A percentile compares a stretch with the other conserved stretches of the same genome.
Conservation (phyloP, 1,140 invertebrate genomes). For the Aricia agestis region DNA sequence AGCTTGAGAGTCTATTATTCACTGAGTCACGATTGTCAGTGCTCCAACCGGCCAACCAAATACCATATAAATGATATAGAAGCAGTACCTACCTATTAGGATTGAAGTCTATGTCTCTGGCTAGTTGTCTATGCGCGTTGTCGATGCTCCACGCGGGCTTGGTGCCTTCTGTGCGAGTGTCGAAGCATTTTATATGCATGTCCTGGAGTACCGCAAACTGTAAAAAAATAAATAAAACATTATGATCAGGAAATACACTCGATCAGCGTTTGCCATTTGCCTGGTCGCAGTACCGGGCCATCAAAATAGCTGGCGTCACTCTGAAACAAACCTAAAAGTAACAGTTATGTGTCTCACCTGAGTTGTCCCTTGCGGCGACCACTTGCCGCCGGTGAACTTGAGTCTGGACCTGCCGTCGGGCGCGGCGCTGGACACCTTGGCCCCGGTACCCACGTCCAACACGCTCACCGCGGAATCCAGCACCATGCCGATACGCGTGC, state of each 20-base stretch:
- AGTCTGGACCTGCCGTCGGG: conserved; percentile 83
- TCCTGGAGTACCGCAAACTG: conserved; percentile 89
- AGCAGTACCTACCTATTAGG: conserved; percentile 83
- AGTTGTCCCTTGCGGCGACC: conserved; percentile 94
- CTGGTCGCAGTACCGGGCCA: too few species aligned
- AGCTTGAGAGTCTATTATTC: too few species aligned
- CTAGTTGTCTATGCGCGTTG: conserved; percentile 90
- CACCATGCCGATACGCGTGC: conserved; percentile 82
- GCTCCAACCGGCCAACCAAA: too few species aligned
- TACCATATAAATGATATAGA: too few species aligned
- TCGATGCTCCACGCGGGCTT: conserved; percentile 89
- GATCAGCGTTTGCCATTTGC: too few species aligned
- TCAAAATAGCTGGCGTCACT: too few species aligned
- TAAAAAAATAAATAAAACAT: conserved; percentile 5
- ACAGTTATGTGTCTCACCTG: conserved; percentile 78
- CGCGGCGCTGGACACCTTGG: conserved; percentile 47
- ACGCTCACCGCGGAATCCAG: conserved; percentile 83
- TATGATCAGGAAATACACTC: too few species aligned
- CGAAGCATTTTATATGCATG: conserved; percentile 90
- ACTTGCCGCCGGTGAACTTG: conserved; percentile 90
- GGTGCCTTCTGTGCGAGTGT: conserved; percentile 83
- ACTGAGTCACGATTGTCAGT: too few species aligned
- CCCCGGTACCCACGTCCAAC: conserved; percentile 77
- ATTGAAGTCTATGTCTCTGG: conserved; percentile 96
- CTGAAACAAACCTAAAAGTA: too few species aligned